These are phyloP conservation scores for Tautogolabrus adspersus DNA, from an alignment of 2,113 vertebrate species.

Conservation along the genomic window DNA sequence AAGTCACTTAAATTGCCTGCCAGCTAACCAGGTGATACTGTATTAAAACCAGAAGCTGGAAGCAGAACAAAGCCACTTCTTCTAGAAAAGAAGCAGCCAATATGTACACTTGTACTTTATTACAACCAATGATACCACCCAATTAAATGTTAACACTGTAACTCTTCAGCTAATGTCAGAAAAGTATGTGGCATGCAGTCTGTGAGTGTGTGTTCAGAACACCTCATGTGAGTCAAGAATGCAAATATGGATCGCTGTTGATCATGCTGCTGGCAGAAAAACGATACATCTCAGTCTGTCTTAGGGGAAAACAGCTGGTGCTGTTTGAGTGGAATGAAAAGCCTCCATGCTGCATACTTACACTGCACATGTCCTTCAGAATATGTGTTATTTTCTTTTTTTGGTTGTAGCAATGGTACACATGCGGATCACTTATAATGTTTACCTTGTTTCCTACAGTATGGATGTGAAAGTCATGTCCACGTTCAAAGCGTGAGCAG, in stretches of 20 bases:
- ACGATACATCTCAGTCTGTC: constrained; percentile 20
- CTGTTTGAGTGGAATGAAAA: constrained; percentile 31
- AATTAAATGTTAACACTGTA: not conserved
- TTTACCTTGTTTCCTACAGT: not conserved
- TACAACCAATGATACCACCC: not conserved
- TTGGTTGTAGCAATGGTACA: constrained; percentile 3
- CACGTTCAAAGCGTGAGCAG: not conserved
- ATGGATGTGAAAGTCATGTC: not conserved
- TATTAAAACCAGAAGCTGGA: constrained; percentile 2
- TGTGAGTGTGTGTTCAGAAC: not conserved
- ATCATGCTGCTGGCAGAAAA: constrained; percentile 19
- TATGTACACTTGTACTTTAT: not conserved
- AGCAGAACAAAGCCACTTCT: not conserved
- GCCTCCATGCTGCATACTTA: constrained; percentile 19
- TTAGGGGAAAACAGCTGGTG: constrained; percentile 25
- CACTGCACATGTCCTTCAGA: constrained; percentile 19
- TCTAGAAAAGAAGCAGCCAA: not conserved
- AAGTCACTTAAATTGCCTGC: not conserved
- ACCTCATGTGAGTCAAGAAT: constrained; percentile 18
- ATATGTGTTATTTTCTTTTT: not conserved
- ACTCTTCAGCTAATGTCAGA: not conserved
- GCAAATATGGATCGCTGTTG: constrained; percentile 16
- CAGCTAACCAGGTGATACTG: not conserved
- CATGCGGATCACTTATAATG: constrained; percentile 4
- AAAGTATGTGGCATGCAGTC: not conserved